Percentiles rank a stretch among this genome's conserved stretches.
Conservation (phyloP, 92 coral and sea anemone genomes). For the Porites cylindrica region DNA sequence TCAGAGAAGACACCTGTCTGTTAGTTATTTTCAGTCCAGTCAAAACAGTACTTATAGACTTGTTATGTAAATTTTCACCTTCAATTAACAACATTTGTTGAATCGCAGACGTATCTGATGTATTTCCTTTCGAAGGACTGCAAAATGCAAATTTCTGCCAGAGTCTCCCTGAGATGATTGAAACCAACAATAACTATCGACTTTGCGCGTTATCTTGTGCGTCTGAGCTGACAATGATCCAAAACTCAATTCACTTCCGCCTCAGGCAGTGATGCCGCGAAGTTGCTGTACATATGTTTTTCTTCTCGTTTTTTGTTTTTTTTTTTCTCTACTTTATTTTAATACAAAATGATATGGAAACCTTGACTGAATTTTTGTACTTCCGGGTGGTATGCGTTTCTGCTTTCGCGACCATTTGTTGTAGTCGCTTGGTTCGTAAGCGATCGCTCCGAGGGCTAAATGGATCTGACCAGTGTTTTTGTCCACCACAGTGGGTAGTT, state of each 20-base stretch:
- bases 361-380: neutral
- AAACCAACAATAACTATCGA: neutral
- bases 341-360: conserved; percentile 12
- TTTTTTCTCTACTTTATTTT: neutral
- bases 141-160: conserved; percentile 20
- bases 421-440: conserved; percentile 48
- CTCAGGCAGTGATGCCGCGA: neutral
- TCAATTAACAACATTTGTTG: conserved; percentile 10
- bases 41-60: conserved; percentile 1
- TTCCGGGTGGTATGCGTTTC: conserved; percentile 8
- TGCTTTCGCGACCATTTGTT: conserved; percentile 46
- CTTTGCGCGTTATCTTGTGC: neutral
- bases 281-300: no score
- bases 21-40: neutral
- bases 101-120: neutral
- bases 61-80: conserved; percentile 7
- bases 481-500: conserved; percentile 41
- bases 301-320: no score
- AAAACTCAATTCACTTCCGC: neutral
- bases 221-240: neutral
- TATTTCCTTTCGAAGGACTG: neutral
- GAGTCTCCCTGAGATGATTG: neutral
- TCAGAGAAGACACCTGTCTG: no score
- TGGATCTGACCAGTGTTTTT: conserved; percentile 30
- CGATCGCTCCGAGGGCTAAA: conserved; percentile 15